Percentiles rank a stretch among this genome's conserved stretches.
Conservation (phyloP, 2,113 vertebrate genomes). For the Scortum barcoo region DNA sequence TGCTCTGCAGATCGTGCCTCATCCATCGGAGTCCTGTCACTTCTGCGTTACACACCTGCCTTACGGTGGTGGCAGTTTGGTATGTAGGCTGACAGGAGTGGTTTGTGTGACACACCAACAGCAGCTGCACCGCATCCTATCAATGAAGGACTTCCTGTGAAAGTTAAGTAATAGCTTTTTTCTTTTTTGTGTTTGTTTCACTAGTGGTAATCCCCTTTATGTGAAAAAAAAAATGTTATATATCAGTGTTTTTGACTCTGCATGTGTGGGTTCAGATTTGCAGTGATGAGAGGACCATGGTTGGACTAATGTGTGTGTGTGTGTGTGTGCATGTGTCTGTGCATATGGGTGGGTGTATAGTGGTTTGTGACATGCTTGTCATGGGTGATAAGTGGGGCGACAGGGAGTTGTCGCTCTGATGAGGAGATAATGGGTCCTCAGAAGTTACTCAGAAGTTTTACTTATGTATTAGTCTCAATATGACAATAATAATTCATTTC, state of each 20-base stretch:
- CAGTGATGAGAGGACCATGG: too few species aligned
- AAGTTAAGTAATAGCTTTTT: too few species aligned
- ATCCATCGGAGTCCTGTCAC: background rate
- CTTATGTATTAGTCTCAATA: too few species aligned
- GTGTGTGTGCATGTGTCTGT: background rate
- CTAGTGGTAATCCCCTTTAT: background rate
- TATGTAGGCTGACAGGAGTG: background rate
- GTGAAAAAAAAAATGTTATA: background rate
- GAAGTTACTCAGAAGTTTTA: background rate
- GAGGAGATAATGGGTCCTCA: slow-evolving; percentile 13
- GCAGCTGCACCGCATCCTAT: background rate
- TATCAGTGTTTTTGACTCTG: background rate
- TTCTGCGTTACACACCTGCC: background rate
- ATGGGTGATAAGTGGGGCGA: slow-evolving; percentile 31
- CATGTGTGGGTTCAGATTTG: background rate
- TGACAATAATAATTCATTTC: too few species aligned
- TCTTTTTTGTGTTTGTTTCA: too few species aligned
- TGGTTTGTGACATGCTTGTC: background rate
- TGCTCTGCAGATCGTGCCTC: rapidly evolving
- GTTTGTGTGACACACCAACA: background rate
- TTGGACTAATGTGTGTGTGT: background rate
- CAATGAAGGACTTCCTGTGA: background rate
- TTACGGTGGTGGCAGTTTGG: background rate
- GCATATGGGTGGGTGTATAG: background rate
- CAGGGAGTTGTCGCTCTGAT: slow-evolving; percentile 45